Evolutionary conservation across 2,797 vertebrate species (phyloP).

Genomic region (Potorous gilbertii): DNA sequence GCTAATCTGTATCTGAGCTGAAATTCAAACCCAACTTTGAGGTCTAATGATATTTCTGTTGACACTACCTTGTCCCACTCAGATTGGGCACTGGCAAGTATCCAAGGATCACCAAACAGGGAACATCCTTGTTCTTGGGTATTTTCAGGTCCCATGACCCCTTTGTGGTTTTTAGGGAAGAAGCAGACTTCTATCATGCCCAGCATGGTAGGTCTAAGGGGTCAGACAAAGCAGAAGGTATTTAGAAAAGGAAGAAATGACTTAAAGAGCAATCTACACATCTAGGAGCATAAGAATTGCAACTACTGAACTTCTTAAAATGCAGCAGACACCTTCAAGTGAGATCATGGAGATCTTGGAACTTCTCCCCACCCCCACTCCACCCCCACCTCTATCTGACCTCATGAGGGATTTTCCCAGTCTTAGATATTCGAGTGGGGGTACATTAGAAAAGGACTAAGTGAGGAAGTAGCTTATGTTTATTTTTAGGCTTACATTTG

Average conservation of each 20-base stretch:
- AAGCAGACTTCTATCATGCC: slow-evolving; percentile 10
- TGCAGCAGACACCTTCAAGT: slow-evolving; percentile 5
- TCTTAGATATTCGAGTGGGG: background rate
- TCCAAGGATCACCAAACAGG: background rate
- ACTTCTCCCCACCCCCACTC: background rate
- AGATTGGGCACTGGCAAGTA: background rate
- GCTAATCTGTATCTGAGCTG: background rate
- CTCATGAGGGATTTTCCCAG: slow-evolving; percentile 36
- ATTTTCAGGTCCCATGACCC: background rate
- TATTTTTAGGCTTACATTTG: slow-evolving; percentile 6
- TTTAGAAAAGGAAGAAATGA: background rate
- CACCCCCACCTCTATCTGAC: background rate
- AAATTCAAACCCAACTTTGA: background rate
- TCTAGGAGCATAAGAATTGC: background rate
- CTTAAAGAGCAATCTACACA: background rate
- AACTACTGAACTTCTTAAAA: background rate
- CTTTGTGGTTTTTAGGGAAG: slow-evolving; percentile 6
- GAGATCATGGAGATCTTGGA: background rate
- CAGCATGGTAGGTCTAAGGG: background rate
- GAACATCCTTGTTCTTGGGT: background rate
- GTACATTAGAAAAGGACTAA: background rate
- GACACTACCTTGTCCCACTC: background rate
- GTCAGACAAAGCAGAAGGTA: slow-evolving; percentile 4
- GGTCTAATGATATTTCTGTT: background rate
- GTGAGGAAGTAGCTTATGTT: slow-evolving; percentile 45